Conservation (phyloP, 2,888 invertebrate genomes). For the Colletes collaris region DNA sequence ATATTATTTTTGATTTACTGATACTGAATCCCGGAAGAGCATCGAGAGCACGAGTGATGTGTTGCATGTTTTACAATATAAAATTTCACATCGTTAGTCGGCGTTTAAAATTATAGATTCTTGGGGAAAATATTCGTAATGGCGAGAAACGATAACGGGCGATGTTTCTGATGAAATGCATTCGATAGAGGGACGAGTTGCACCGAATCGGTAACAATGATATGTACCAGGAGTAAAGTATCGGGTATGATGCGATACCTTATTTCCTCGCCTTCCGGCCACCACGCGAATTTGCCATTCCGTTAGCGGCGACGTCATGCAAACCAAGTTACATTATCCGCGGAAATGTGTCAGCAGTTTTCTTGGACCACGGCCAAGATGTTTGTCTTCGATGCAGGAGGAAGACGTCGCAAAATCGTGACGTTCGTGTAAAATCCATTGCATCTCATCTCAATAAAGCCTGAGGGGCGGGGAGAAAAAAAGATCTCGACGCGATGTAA, state of each 20-base stretch:
- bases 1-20: too few species aligned
- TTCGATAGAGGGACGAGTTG: not conserved
- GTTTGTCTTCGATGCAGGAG: slow-evolving; percentile 39
- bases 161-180: not conserved
- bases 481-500: not conserved
- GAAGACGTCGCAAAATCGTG: slow-evolving; percentile 29
- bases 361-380: slow-evolving; percentile 60
- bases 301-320: slow-evolving; percentile 54
- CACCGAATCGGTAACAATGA: slow-evolving; percentile 19
- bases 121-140: too few species aligned
- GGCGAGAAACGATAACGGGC: not conserved
- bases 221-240: slow-evolving; percentile 16
- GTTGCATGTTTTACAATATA: too few species aligned
- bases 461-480: not conserved
- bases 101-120: too few species aligned
- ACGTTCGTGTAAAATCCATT: slow-evolving; percentile 27
- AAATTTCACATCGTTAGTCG: too few species aligned
- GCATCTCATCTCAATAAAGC: not conserved
- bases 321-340: slow-evolving; percentile 50
- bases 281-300: slow-evolving; percentile 48
- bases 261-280: slow-evolving; percentile 33
- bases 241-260: not conserved
- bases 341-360: slow-evolving; percentile 69
- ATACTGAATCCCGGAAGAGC: too few species aligned
- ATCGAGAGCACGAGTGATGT: too few species aligned